A percentile compares a stretch with the other conserved stretches of the same genome.
Evolutionary conservation across 2,888 invertebrate genomes (phyloP).

Genomic region (Agriopis aurantiaria): DNA sequence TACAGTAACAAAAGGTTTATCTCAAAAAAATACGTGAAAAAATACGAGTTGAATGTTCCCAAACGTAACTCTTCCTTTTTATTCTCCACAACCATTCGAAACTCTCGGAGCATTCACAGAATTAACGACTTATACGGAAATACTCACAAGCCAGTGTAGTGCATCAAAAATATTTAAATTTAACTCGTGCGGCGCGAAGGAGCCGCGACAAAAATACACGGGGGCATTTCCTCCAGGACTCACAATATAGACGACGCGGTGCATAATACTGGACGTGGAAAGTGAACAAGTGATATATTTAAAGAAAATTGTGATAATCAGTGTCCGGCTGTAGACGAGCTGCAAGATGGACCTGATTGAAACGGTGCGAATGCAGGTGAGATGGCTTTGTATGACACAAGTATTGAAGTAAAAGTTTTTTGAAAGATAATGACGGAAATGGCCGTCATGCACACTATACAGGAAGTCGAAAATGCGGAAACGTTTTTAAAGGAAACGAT

Average conservation of each 20-base stretch:
- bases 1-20: too few relatives aligned
- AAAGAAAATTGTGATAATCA: conserved; percentile 7
- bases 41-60: neutral
- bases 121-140: conserved; percentile 52
- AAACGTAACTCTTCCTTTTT: conserved; percentile 20
- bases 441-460: neutral
- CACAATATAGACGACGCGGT: conserved; percentile 33
- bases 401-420: conserved; percentile 3
- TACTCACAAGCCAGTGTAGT: conserved; percentile 55
- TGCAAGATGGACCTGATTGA: conserved; percentile 23
- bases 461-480: conserved; percentile 1
- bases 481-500: neutral
- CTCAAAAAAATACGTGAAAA: neutral
- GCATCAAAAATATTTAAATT: conserved; percentile 80
- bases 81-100: conserved; percentile 26
- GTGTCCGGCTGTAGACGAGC: neutral
- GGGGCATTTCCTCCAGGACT: conserved; percentile 55
- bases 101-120: conserved; percentile 40
- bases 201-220: conserved; percentile 69
- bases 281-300: conserved; percentile 24
- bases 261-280: conserved; percentile 25
- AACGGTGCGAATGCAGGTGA: conserved; percentile 27
- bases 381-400: neutral
- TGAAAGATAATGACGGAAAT: conserved; percentile 8
- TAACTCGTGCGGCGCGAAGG: conserved; percentile 62